Conservation (phyloP, 1,140 invertebrate species). For the Drosophila sproati region DNA sequence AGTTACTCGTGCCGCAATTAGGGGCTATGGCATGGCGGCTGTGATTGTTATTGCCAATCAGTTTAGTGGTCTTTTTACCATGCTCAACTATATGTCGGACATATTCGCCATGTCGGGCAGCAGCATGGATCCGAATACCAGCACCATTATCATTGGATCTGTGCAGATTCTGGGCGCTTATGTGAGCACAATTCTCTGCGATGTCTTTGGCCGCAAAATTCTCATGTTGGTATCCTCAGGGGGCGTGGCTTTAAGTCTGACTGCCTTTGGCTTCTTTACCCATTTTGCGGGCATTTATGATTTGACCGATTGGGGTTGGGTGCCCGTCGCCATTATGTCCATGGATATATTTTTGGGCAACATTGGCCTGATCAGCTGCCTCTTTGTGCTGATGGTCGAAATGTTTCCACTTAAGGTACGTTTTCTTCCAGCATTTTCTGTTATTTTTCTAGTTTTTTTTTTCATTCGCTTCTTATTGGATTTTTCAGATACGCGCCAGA, state of each 20-base stretch:
- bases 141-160: slow-evolving; percentile 85
- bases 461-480: background rate
- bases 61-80: slow-evolving; percentile 63
- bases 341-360: slow-evolving; percentile 75
- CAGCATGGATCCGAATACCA: slow-evolving; percentile 85
- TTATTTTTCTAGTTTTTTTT: background rate
- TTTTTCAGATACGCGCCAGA: slow-evolving; percentile 72
- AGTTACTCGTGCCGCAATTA: slow-evolving; percentile 42
- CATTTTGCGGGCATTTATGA: slow-evolving; percentile 51
- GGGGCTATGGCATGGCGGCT: slow-evolving; percentile 53
- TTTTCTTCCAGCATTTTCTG: background rate
- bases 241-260: slow-evolving; percentile 54
- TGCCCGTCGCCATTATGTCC: slow-evolving; percentile 68
- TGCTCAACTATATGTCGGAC: slow-evolving; percentile 78
- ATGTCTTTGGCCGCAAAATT: slow-evolving; percentile 58
- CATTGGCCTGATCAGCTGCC: slow-evolving; percentile 67
- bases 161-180: slow-evolving; percentile 84
- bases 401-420: slow-evolving; percentile 72
- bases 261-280: slow-evolving; percentile 53
- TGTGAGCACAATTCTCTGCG: slow-evolving; percentile 60
- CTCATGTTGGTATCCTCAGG: slow-evolving; percentile 60
- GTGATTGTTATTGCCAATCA: slow-evolving; percentile 60
- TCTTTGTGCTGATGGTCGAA: slow-evolving; percentile 74
- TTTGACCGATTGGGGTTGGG: slow-evolving; percentile 56
- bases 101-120: slow-evolving; percentile 89